These are phyloP conservation scores for Seira sanloemensis DNA, from an alignment of 2,888 invertebrate genomes.

Conservation along the genomic window DNA sequence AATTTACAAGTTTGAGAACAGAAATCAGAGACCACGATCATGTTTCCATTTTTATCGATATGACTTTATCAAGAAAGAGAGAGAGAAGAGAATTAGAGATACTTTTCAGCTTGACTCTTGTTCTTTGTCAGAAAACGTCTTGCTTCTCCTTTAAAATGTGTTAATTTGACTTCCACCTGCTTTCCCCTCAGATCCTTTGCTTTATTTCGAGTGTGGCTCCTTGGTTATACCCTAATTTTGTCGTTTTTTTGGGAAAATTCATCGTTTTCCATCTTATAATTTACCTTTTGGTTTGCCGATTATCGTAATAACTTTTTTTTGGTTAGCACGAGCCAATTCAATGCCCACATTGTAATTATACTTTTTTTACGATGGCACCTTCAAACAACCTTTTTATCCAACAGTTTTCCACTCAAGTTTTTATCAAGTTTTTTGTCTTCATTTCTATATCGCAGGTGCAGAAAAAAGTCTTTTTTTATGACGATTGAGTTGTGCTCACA, in stretches of 20 bases:
- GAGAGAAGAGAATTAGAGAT: background rate
- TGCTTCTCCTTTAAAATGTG: conserved; percentile 21
- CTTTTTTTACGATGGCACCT: conserved; percentile 39
- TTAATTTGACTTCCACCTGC: conserved; percentile 52
- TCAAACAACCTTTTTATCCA: conserved; percentile 34
- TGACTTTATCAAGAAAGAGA: conserved; percentile 1
- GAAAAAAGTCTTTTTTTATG: background rate
- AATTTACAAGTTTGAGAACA: conserved; percentile 7
- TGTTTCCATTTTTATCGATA: conserved; percentile 20
- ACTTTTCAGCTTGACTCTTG: background rate
- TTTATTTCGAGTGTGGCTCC: background rate
- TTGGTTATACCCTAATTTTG: background rate
- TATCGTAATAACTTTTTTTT: conserved; percentile 15
- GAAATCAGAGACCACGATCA: conserved; percentile 15
- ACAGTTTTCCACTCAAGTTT: conserved; percentile 45
- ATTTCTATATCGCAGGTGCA: conserved; percentile 1
- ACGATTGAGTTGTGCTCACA: conserved; percentile 9
- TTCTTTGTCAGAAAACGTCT: background rate
- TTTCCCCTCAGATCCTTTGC: background rate
- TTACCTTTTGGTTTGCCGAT: background rate
- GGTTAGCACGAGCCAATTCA: conserved; percentile 59
- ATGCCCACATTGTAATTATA: conserved; percentile 25
- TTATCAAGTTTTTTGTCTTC: background rate
- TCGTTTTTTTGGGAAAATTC: background rate
- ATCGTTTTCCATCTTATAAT: background rate